Percentiles rank a stretch among this genome's conserved stretches.
These are phyloP conservation scores for Rhopalosiphum nymphaeae DNA, from an alignment of 2,888 invertebrate species.

Conservation along the genomic window DNA sequence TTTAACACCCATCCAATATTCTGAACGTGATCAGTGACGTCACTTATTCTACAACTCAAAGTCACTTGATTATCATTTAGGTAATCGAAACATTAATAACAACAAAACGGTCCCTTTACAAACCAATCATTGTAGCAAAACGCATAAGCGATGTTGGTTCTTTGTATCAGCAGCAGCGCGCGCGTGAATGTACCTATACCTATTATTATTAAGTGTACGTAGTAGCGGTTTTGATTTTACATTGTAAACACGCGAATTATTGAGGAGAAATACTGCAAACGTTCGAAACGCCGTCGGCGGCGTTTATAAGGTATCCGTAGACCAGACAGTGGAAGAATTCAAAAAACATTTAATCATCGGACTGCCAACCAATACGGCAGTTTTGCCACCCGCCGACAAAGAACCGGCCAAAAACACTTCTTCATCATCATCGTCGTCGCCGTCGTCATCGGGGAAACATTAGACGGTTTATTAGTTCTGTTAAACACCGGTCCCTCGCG, in stretches of 20 bases:
- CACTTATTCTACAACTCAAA: not conserved
- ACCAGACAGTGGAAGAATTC: not conserved
- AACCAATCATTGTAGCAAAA: not conserved
- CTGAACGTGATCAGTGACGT: not conserved
- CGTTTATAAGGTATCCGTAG: not conserved
- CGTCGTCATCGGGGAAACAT: constrained; percentile 7
- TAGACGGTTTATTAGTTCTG: constrained; percentile 64
- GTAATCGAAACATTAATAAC: constrained; percentile 31
- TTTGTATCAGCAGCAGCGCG: not conserved
- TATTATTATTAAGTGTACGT: not conserved
- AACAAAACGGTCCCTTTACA: not conserved
- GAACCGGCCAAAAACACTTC: constrained; percentile 25
- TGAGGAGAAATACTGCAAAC: not conserved
- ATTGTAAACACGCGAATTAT: constrained; percentile 45
- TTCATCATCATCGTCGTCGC: not conserved
- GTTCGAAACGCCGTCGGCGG: not conserved
- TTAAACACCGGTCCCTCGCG: constrained; percentile 58
- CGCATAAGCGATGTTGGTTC: too few species aligned
- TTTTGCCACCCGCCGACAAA: constrained; percentile 64
- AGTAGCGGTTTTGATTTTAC: constrained; percentile 31
- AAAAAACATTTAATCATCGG: constrained; percentile 53
- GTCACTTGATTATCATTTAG: not conserved
- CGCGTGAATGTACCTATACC: not conserved
- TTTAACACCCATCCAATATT: constrained; percentile 25
- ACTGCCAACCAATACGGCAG: constrained; percentile 20